Percentiles rank a stretch among this genome's conserved stretches.
Evolutionary conservation across 1,140 invertebrate genomes (phyloP).

Genomic region (Globodera rostochiensis): DNA sequence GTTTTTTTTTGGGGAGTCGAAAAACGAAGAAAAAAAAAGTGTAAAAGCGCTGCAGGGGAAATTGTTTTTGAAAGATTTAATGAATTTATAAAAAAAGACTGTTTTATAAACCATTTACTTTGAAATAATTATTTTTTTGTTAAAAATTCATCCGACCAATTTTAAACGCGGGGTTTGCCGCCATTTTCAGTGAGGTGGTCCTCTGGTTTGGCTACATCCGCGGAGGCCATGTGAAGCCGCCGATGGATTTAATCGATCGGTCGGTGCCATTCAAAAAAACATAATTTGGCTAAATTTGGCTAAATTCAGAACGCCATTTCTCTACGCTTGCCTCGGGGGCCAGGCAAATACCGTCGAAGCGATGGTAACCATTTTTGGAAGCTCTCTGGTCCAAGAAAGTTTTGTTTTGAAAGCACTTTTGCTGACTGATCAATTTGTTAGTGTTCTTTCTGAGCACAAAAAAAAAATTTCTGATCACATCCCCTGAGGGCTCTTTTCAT

Average conservation of each 20-base stretch:
- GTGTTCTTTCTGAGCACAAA: not conserved
- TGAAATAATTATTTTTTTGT: not conserved
- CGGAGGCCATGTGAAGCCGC: constrained; percentile 28
- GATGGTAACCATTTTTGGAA: constrained; percentile 27
- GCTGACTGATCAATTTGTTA: no score
- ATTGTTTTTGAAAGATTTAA: no score
- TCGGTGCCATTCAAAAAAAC: not conserved
- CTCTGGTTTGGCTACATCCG: constrained; percentile 34
- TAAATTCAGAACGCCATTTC: constrained; percentile 46
- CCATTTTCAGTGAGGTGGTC: constrained; percentile 11
- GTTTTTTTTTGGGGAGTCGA: not conserved
- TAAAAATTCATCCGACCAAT: not conserved
- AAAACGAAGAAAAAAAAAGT: not conserved
- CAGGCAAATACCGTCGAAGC: constrained; percentile 45
- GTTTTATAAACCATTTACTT: no score
- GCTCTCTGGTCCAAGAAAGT: no score
- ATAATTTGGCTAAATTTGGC: constrained; percentile 11
- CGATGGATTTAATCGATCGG: constrained; percentile 36
- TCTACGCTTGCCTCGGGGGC: constrained; percentile 52
- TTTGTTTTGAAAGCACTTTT: no score
- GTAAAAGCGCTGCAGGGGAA: not conserved
- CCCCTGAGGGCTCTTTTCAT: not conserved
- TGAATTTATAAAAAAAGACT: no score
- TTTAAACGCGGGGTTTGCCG: no score
- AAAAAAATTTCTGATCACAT: constrained; percentile 2